Evolutionary conservation across 2,797 vertebrate species (phyloP).

Genomic region (Sphaeramia orbicularis): DNA sequence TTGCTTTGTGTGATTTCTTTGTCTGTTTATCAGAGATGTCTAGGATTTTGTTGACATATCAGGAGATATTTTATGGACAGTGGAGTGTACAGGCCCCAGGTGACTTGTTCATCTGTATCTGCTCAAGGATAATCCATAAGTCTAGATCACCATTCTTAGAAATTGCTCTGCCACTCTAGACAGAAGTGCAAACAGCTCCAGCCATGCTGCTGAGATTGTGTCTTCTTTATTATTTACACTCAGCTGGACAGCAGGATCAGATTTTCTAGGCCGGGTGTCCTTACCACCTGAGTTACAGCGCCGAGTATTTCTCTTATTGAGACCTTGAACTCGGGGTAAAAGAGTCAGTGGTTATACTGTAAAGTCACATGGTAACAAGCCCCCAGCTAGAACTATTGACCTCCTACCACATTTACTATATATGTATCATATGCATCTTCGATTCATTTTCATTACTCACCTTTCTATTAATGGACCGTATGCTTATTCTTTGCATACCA

Average conservation of each 20-base stretch:
- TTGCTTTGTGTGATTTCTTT: constrained; percentile 52
- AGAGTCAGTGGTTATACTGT: constrained; percentile 22
- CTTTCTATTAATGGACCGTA: constrained; percentile 20
- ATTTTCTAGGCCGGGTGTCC: constrained; percentile 78
- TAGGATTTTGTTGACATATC: constrained; percentile 15
- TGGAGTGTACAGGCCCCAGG: constrained; percentile 1
- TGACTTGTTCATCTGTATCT: constrained; percentile 36
- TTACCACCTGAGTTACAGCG: constrained; percentile 70
- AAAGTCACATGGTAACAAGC: constrained; percentile 20
- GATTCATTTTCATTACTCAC: not conserved
- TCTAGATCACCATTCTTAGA: constrained; percentile 51
- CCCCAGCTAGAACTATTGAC: constrained; percentile 12
- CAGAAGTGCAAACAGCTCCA: constrained; percentile 4
- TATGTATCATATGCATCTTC: constrained; percentile 8
- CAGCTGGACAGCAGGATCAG: constrained; percentile 73
- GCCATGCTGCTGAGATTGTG: constrained; percentile 55
- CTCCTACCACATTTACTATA: constrained; percentile 5
- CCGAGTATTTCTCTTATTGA: constrained; percentile 46
- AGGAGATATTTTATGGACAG: constrained; percentile 13
- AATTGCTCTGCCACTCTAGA: constrained; percentile 22
- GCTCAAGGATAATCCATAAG: constrained; percentile 53
- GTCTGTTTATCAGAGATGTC: constrained; percentile 35
- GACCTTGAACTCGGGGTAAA: constrained; percentile 41
- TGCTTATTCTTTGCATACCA: constrained; percentile 5
- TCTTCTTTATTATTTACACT: constrained; percentile 85